Conservation (phyloP, 1,140 invertebrate species). For the Portunus trituberculatus region DNA sequence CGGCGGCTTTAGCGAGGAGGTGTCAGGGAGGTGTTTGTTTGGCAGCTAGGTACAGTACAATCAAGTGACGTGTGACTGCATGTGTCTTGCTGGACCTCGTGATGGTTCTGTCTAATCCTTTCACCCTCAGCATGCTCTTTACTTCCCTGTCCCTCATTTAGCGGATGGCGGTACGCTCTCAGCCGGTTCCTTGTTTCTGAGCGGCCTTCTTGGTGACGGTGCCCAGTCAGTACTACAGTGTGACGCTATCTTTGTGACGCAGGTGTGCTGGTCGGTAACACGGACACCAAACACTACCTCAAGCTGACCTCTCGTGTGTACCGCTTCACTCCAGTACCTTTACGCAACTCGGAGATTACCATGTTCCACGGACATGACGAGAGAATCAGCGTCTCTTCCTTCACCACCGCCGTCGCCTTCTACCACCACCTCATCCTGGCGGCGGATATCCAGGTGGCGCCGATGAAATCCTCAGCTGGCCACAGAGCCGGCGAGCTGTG, state of each 20-base stretch:
- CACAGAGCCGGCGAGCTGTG: conserved; percentile 57
- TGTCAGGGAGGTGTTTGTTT: neutral
- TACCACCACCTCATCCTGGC: conserved; percentile 83
- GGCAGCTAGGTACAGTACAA: neutral
- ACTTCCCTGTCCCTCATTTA: no score
- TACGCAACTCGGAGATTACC: conserved; percentile 80
- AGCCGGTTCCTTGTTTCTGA: no score
- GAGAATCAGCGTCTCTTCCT: conserved; percentile 82
- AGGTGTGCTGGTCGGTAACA: conserved; percentile 82
- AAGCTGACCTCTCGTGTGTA: conserved; percentile 82
- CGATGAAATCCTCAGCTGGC: neutral
- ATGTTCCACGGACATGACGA: conserved; percentile 84
- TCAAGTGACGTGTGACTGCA: neutral
- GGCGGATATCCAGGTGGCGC: conserved; percentile 79
- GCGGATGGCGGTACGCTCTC: no score
- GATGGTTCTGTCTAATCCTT: no score
- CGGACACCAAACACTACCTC: conserved; percentile 83
- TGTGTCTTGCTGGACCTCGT: no score
- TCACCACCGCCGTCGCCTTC: conserved; percentile 82
- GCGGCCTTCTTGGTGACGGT: no score
- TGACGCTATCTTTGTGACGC: conserved; percentile 74
- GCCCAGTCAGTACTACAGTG: neutral
- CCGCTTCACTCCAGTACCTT: conserved; percentile 82
- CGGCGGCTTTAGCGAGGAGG: neutral
- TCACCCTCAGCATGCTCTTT: no score